A percentile compares a stretch with the other conserved stretches of the same genome.
Evolutionary conservation across 2,113 vertebrate species (phyloP).

Genomic region (Ceratotherium simum): DNA sequence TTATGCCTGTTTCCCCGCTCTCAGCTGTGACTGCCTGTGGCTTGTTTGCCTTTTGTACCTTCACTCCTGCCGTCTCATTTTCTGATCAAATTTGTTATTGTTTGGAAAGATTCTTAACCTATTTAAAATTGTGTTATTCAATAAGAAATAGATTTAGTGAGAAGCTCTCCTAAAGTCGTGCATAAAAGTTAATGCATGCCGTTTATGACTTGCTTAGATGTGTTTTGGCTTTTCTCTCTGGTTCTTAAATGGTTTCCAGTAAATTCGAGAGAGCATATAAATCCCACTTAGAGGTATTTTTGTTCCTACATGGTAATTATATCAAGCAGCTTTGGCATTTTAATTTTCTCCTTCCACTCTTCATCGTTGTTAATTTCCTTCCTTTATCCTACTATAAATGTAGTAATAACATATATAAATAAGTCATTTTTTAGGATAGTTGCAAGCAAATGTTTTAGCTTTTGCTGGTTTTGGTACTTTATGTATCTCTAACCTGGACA

Average conservation of each 20-base stretch:
- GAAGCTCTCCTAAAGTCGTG: neutral
- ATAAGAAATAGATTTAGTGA: neutral
- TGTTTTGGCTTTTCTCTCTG: neutral
- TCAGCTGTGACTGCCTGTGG: neutral
- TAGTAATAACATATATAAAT: neutral
- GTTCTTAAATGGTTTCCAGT: neutral
- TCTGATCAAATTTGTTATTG: neutral
- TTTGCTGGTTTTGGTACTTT: neutral
- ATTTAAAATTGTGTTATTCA: neutral
- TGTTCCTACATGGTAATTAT: neutral
- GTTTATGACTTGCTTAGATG: neutral
- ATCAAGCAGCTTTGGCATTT: neutral
- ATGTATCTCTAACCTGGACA: neutral
- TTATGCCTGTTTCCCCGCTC: neutral
- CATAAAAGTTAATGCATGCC: neutral
- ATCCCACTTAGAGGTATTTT: neutral
- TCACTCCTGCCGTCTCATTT: neutral
- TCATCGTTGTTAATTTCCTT: neutral
- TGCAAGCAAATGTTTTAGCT: neutral
- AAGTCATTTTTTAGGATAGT: neutral
- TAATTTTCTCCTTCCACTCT: neutral
- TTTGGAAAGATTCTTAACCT: constrained; percentile 12
- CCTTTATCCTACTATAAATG: neutral
- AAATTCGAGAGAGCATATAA: neutral
- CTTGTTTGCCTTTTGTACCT: neutral